phyloP scores from a whole-genome alignment of 2,888 invertebrate species.

The Acleris laterana region DNA sequence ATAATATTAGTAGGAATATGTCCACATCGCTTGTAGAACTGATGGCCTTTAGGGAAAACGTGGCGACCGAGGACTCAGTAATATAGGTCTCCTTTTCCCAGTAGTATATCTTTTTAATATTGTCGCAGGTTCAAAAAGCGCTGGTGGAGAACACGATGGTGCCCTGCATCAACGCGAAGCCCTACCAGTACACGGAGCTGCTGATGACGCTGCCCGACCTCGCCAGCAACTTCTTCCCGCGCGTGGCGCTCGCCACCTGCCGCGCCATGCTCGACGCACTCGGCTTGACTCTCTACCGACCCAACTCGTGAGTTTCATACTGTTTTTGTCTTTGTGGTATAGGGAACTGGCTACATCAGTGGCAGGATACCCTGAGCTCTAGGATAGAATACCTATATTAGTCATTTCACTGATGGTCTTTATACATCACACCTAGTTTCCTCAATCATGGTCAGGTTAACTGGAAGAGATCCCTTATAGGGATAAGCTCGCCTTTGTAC shows the following conservation, averaged over 20 bases:
- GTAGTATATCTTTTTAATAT: slow-evolving; percentile 46
- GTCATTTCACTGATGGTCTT: too few species aligned
- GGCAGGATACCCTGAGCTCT: too few species aligned
- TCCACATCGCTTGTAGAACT: background rate
- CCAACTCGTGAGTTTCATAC: slow-evolving; percentile 89
- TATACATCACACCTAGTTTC: too few species aligned
- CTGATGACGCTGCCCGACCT: slow-evolving; percentile 93
- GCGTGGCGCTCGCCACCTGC: slow-evolving; percentile 89
- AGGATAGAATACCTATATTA: too few species aligned
- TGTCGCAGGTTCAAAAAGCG: slow-evolving; percentile 88
- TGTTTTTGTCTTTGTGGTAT: background rate
- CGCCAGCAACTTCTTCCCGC: slow-evolving; percentile 91
- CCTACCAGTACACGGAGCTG: slow-evolving; percentile 91
- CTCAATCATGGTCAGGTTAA: too few species aligned
- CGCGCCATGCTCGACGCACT: slow-evolving; percentile 92
- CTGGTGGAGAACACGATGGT: slow-evolving; percentile 92
- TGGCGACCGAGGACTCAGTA: too few species aligned
- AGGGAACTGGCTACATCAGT: too few species aligned
- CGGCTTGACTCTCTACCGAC: slow-evolving; percentile 91
- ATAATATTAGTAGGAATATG: background rate
- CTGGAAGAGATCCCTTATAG: too few species aligned
- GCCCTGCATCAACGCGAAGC: slow-evolving; percentile 94
- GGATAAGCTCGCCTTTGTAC: too few species aligned
- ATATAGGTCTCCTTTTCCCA: too few species aligned
- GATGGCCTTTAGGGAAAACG: too few species aligned